Percentiles rank a stretch among this genome's conserved stretches.
phyloP scores from a whole-genome alignment of 35 echinoderm and acorn worm species.

The Chiridota heheva region DNA sequence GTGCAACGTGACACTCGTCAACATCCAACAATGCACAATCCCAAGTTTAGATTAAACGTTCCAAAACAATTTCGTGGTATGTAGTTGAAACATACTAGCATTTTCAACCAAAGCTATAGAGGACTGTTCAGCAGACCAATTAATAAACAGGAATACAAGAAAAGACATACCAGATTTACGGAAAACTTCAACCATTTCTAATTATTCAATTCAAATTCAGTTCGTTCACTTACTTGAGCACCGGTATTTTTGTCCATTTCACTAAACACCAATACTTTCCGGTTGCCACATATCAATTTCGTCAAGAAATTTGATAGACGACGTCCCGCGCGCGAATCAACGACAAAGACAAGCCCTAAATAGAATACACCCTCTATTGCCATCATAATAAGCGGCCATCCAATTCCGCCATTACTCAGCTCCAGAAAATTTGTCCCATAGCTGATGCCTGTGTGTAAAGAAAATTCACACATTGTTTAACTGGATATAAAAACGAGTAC shows the following conservation, averaged over 20 bases:
- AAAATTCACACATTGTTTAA: background rate
- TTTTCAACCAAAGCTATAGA: too few species aligned
- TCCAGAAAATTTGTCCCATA: slow-evolving; percentile 55
- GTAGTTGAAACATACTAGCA: too few species aligned
- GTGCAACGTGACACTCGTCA: too few species aligned
- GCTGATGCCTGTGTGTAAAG: slow-evolving; percentile 37
- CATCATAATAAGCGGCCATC: slow-evolving; percentile 58
- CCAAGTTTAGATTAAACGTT: too few species aligned
- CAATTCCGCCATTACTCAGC: slow-evolving; percentile 70
- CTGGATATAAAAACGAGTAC: too few species aligned
- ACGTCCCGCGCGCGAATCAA: slow-evolving; percentile 54
- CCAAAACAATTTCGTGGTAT: too few species aligned
- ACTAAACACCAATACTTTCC: slow-evolving; percentile 56
- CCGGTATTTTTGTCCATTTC: slow-evolving; percentile 39
- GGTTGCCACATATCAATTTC: slow-evolving; percentile 15
- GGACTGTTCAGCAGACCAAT: too few species aligned
- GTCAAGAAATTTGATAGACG: slow-evolving; percentile 4
- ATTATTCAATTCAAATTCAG: too few species aligned
- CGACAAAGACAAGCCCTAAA: slow-evolving; percentile 65
- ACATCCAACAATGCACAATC: too few species aligned
- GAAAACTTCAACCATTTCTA: too few species aligned
- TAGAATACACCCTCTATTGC: slow-evolving; percentile 68
- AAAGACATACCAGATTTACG: too few species aligned
- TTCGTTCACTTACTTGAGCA: slow-evolving; percentile 33
- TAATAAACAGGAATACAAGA: too few species aligned